A percentile compares a stretch with the other conserved stretches of the same genome.
These are phyloP conservation scores for Coregonus suidteri DNA, from an alignment of 2,797 vertebrate species.

Conservation along the genomic window DNA sequence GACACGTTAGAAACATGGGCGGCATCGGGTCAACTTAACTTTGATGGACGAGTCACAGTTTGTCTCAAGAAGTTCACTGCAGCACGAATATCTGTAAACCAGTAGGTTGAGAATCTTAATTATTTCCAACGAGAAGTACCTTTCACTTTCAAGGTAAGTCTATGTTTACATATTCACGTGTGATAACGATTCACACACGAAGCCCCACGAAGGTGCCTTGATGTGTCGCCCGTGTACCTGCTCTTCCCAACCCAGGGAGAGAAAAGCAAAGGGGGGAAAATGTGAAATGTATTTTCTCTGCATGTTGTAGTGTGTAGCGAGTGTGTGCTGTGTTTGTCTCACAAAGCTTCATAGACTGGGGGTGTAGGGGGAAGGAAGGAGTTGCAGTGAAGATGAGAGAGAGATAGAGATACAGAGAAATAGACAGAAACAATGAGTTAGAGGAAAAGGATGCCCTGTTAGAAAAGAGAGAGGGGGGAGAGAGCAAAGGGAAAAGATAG, in stretches of 20 bases:
- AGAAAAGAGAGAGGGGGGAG: no score
- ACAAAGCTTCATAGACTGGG: background rate
- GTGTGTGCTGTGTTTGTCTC: background rate
- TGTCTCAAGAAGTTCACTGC: background rate
- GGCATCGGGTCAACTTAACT: background rate
- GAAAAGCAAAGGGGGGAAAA: background rate
- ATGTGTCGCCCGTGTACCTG: background rate
- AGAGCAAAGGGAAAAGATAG: no score
- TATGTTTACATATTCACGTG: background rate
- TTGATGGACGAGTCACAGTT: background rate
- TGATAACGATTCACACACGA: background rate
- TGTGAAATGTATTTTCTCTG: background rate
- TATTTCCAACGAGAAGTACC: background rate
- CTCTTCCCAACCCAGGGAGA: background rate
- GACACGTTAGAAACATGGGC: background rate
- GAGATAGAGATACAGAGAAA: background rate
- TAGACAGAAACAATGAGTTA: background rate
- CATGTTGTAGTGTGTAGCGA: background rate
- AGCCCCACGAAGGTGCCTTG: background rate
- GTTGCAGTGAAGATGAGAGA: background rate
- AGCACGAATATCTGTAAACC: background rate
- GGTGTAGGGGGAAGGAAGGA: background rate
- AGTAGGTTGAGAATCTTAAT: background rate
- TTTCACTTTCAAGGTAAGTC: background rate
- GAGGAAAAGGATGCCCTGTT: no score